Base-by-base conservation (phyloP, 1,140 invertebrate genomes). In the Metopolophium dirhodum region DNA sequence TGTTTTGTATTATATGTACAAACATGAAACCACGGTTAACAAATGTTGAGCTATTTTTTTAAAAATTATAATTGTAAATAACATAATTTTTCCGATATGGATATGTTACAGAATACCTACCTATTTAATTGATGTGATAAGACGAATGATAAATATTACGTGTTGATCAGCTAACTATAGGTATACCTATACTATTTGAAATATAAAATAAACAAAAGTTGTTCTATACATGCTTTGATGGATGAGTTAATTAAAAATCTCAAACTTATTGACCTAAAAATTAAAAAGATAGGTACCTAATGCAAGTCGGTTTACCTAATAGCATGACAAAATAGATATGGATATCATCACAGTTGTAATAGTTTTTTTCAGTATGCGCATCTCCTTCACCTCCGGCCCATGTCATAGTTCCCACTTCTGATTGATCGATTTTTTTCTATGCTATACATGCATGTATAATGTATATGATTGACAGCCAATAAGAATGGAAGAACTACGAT, bases 21-120 rank as follows among this genome's bases (percentile, higher is more conserved):
- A n/a, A 68, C 30, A 30, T 68, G 14, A 68, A n/a, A 68, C 14
- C 30, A n/a, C 4, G 30, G 61, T 61, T 68, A 26, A n/a, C n/a
- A 47, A n/a, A 26, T 54, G 51, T 54, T 54, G 51, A 54, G 20
- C 11, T 86, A 86, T 30, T 47, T 86, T 86, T 86, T 86, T 54
- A 14, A 86, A 86, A 86, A 30, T n/a, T 68, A 47, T 30, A 41
- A 86, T n/a, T 86, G 47, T 47, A 86, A 86, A 86, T 86, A 86
- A 86, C 41, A 85, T 23, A 1, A 47, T 68, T 54, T 45, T 54
- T 30, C 37, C 26, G 26, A 54, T 22, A 68, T 30, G 51, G 9
- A 77, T 68, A 68, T 68, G 0, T 90, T 30, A 14, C 30, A 68
- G 61, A 68, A 68, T 68, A 68, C 30, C 30, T 68, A 68, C 3